Evolutionary conservation across 1,140 invertebrate species (phyloP), one percentile per base, ranked within the genome.

Genomic region (Anoplophora glabripennis): DNA sequence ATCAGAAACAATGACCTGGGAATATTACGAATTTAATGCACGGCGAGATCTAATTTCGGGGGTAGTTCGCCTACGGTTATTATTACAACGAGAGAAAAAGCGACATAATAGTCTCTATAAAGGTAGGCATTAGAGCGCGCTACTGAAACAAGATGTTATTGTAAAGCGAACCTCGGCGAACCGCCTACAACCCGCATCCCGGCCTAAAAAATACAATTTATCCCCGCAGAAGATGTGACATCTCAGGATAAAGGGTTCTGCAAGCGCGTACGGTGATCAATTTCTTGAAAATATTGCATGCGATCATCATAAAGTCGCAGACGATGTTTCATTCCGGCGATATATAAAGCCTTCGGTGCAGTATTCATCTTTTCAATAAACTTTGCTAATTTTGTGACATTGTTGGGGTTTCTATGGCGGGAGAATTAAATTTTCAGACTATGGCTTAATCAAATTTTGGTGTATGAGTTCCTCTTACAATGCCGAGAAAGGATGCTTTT

Each of bases 231-330:
- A n/a, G 38, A 41, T 41, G 38, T 17, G n/a, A 15, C n/a, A 41
- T n/a, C 38, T n/a, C 38, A 12, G n/a, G n/a, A 15, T 17, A n/a
- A n/a, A 15, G 38, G n/a, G n/a, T 41, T 41, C 38, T 12, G 38
- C 38, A 41, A 3, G 38, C 38, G 2, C 15, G 21, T 28, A 28
- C 21, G 21, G 38, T 17, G 38, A 41, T 41, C 38, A 41, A 41
- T 48, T 48, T n/a, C 28, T 14, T 17, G 12, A 12, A 18, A 34
- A 48, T 21, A 48, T 48, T 21, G 46, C 33, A 14, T 48, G 46
- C 46, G 46, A 18, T 21, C 17, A 21, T 48, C 17, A 48, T 48
- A 18, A 48, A 48, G 46, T 48, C 46, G 46, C 17, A 48, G 17
- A 41, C 38, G 38, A 15, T 41, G 15, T 41, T 41, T 41, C 38